These are phyloP conservation scores for Fissipunctia ypsillon DNA, from an alignment of 2,888 invertebrate species.

Conservation along the genomic window DNA sequence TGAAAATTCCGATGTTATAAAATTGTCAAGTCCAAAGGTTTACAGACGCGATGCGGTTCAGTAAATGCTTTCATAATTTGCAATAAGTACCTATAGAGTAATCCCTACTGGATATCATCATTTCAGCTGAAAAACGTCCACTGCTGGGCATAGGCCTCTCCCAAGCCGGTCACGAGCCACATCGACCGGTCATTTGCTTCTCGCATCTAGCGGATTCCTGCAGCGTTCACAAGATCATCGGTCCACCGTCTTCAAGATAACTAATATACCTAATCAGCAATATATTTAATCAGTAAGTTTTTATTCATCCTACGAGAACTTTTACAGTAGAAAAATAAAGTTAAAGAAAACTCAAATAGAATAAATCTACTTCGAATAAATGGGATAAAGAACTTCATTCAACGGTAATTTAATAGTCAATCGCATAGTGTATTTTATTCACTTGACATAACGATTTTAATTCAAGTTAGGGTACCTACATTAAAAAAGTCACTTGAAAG, in stretches of 20 bases:
- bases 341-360: background rate
- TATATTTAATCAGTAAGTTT: background rate
- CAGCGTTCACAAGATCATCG: background rate
- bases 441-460: background rate
- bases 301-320: background rate
- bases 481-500: background rate
- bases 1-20: constrained; percentile 23
- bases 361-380: background rate
- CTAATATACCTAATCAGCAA: background rate
- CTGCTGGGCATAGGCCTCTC: background rate
- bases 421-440: background rate
- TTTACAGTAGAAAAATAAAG: background rate
- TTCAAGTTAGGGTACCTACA: too few relatives aligned
- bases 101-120: background rate
- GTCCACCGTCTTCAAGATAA: background rate
- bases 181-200: background rate
- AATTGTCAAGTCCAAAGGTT: background rate
- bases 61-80: background rate
- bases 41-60: background rate
- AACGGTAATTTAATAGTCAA: background rate
- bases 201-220: background rate
- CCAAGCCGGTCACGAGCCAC: background rate
- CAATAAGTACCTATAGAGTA: background rate
- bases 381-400: background rate
- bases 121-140: background rate